phyloP scores from a whole-genome alignment of 1,140 invertebrate genomes.

The Drosophila asahinai region DNA sequence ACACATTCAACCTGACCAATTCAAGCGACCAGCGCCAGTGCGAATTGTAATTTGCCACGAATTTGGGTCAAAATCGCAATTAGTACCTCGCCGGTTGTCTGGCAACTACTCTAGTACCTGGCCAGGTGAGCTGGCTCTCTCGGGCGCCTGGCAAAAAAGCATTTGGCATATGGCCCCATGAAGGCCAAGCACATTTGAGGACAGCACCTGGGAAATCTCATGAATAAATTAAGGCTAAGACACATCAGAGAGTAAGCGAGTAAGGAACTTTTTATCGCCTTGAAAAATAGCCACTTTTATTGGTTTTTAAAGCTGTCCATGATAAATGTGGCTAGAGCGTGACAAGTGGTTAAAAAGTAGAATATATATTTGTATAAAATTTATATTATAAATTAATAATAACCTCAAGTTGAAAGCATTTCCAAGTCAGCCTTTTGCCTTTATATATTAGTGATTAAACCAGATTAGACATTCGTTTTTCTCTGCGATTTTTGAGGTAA shows the following conservation, averaged over 20 bases:
- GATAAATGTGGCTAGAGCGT: background rate
- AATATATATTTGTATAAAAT: background rate
- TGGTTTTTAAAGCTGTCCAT: background rate
- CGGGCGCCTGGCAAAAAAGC: conserved; percentile 23
- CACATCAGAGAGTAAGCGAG: background rate
- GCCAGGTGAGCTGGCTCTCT: conserved; percentile 12
- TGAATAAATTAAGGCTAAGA: conserved; percentile 41
- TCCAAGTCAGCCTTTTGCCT: background rate
- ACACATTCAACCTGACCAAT: conserved; percentile 26
- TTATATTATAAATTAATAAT: background rate
- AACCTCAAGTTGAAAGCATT: background rate
- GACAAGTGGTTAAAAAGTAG: background rate
- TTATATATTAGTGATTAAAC: background rate
- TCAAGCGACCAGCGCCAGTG: conserved; percentile 39
- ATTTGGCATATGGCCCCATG: conserved; percentile 38
- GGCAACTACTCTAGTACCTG: conserved; percentile 10
- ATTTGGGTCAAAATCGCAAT: conserved; percentile 81
- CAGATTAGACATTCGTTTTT: no score
- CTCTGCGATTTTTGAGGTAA: background rate
- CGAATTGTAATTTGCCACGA: conserved; percentile 74
- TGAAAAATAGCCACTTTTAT: conserved; percentile 4
- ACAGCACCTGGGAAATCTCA: conserved; percentile 36
- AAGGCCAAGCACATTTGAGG: conserved; percentile 27
- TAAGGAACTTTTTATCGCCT: background rate
- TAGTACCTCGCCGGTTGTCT: conserved; percentile 56